These are phyloP conservation scores for Tragelaphus scriptus DNA, from an alignment of 2,113 vertebrate species.

Conservation along the genomic window DNA sequence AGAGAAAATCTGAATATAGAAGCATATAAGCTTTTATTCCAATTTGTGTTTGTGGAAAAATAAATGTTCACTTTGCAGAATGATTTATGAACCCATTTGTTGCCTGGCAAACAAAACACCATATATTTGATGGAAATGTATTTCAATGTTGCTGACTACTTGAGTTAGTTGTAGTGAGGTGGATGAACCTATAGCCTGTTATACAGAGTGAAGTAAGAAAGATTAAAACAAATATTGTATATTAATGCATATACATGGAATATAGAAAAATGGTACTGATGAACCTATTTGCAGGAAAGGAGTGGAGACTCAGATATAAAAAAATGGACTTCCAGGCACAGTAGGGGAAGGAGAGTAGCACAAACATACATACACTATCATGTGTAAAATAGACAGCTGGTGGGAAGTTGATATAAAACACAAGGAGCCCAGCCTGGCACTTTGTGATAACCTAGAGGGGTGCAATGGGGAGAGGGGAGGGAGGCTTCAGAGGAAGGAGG, in stretches of 20 bases:
- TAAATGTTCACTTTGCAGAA: not conserved
- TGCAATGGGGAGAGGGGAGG: not conserved
- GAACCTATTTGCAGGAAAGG: not conserved
- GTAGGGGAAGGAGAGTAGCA: not conserved
- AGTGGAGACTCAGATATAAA: not conserved
- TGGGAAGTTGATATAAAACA: not conserved
- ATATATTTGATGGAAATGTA: rapidly evolving
- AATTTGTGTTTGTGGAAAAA: not conserved
- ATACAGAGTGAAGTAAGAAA: not conserved
- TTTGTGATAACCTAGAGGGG: not conserved
- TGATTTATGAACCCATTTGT: not conserved
- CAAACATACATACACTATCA: rapidly evolving
- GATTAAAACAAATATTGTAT: not conserved
- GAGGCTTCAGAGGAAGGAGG: not conserved
- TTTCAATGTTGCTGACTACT: not conserved
- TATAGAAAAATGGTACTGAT: not conserved
- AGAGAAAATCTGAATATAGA: not conserved
- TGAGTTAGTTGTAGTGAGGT: not conserved
- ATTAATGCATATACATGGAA: not conserved
- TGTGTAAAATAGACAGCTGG: not conserved
- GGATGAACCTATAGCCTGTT: not conserved
- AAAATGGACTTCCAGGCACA: not conserved
- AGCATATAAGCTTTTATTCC: not conserved
- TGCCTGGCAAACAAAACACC: not conserved
- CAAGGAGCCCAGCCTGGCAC: not conserved